Evolutionary conservation across 2,797 vertebrate species (phyloP), one percentile per base, ranked within the genome.

Genomic region (Monodelphis domestica): DNA sequence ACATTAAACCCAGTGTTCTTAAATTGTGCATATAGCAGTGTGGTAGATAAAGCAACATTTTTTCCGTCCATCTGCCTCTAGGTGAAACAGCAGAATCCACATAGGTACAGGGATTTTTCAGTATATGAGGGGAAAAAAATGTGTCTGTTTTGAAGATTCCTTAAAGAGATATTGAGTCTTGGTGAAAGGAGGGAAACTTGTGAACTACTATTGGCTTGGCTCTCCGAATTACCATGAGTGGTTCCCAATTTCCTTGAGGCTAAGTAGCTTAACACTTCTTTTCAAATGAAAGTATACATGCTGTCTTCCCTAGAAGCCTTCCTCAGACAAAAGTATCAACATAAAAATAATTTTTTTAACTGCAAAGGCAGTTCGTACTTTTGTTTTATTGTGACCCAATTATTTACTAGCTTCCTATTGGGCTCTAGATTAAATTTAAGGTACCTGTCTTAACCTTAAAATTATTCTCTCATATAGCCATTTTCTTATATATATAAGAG

Each of bases 1-100:
- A 52, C 90, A 38, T 94, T 94, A 94, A 94, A 93, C 24, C 91
- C 51, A 90, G 0, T 89, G 57, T 89, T 92, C 95, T 1, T 94
- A 87, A 91, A 89, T 29, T 54, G 7, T 90, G 15, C 24, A 51
- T n/a, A 89, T 93, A 93, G 53, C 38, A 78, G n/a, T n/a, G 78
- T 24, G 21, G 21, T 26, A 84, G 38, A 50, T 45, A 84, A 50
- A 84, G 38, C 38, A 94, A 14, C 24, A 94, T 33, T 29, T 94
- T 96, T 94, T 89, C 78, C 93, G 24, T 92, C 87, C 26, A 54
- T 93, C 56, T 95, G 15, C 53, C 53, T 95, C 15, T 30, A 90
- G 90, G 53, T 93, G n/a, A 95, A 96, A 57, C 54, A 63, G 53
- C 84, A 95, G 92, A 88, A 52, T 26, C 56, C 24, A 29, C 91